Base-by-base conservation (phyloP, 2,797 vertebrate species). In the Tolypeutes matacus region DNA sequence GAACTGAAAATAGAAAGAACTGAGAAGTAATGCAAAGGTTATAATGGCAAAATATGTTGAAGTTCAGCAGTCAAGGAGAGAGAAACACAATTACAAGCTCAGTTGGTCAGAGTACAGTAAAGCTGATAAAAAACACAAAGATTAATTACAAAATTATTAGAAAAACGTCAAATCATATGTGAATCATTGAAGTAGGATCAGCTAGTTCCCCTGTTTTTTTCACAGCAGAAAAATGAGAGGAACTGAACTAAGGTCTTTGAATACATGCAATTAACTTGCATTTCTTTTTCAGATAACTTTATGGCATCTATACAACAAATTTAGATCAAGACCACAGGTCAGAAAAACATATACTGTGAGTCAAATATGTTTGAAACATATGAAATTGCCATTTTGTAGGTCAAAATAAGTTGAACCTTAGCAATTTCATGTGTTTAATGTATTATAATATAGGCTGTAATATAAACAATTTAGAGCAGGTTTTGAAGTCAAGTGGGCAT, bases 71-170 rank as follows among this genome's bases (percentile, higher is more conserved):
- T 91, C 92, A 96, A 94, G 58, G 53, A 93, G 88, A 97, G 3
- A 82, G 96, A 94, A 97, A 87, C 80, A 97, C 72, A 96, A 96
- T 97, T 97, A 97, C n/a, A 97, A 95, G 91, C 95, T 98, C 89
- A 82, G 75, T 80, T 96, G 88, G 91, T 96, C 92, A 95, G 53
- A 96, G 70, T 95, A 96, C 56, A 98, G 96, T 93, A 97, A 98
- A 97, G 31, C 58, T 95, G 85, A 82, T 95, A 93, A 94, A 95
- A 90, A 97, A 73, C 94, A 96, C 81, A 88, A 96, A 97, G 94
- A 97, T 98, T 97, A 98, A 96, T 95, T 97, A 94, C 86, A 96
- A 96, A 94, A 93, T 95, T 96, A 97, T 97, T 97, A 96, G 86
- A 65, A 97, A 94, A 96, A 94, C 21, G 23, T 95, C 93, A 86